A percentile compares a stretch with the other conserved stretches of the same genome.
These are phyloP conservation scores for Echiichthys vipera DNA, from an alignment of 2,797 vertebrate species.

Conservation along the genomic window DNA sequence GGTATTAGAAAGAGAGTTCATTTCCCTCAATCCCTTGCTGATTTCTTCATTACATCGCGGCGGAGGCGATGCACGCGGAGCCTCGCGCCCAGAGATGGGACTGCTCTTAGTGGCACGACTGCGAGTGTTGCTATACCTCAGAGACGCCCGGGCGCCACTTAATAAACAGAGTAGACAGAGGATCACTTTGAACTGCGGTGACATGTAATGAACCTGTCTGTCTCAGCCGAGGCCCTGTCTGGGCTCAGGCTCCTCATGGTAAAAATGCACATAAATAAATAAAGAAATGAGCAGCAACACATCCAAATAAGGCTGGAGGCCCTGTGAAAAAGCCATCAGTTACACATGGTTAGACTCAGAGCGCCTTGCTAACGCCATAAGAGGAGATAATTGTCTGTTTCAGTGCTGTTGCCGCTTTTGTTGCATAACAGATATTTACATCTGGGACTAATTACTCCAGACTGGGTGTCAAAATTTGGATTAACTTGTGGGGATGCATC, in stretches of 20 bases:
- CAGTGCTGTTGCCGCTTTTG: slow-evolving; percentile 72
- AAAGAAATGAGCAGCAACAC: slow-evolving; percentile 49
- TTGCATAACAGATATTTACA: slow-evolving; percentile 80
- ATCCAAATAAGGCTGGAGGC: slow-evolving; percentile 62
- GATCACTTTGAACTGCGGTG: slow-evolving; percentile 80
- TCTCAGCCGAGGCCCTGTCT: slow-evolving; percentile 57
- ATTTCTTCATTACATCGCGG: slow-evolving; percentile 80
- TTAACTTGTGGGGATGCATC: slow-evolving; percentile 68
- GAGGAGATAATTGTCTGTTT: slow-evolving; percentile 81
- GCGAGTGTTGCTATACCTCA: slow-evolving; percentile 66
- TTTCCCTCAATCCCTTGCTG: slow-evolving; percentile 79
- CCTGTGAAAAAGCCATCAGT: slow-evolving; percentile 77
- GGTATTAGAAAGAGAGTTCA: slow-evolving; percentile 78
- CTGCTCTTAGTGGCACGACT: slow-evolving; percentile 57
- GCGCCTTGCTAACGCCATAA: slow-evolving; percentile 66
- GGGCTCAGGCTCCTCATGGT: slow-evolving; percentile 32
- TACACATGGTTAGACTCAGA: slow-evolving; percentile 72
- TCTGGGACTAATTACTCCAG: slow-evolving; percentile 81
- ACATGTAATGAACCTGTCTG: slow-evolving; percentile 83
- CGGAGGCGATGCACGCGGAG: slow-evolving; percentile 36
- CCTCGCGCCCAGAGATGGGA: slow-evolving; percentile 48
- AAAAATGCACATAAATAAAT: slow-evolving; percentile 43
- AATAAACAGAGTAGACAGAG: slow-evolving; percentile 81
- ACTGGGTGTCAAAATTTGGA: slow-evolving; percentile 68
- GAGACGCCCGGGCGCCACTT: slow-evolving; percentile 75